Base-by-base conservation (phyloP, 2,888 invertebrate species). In the Nezara viridula region DNA sequence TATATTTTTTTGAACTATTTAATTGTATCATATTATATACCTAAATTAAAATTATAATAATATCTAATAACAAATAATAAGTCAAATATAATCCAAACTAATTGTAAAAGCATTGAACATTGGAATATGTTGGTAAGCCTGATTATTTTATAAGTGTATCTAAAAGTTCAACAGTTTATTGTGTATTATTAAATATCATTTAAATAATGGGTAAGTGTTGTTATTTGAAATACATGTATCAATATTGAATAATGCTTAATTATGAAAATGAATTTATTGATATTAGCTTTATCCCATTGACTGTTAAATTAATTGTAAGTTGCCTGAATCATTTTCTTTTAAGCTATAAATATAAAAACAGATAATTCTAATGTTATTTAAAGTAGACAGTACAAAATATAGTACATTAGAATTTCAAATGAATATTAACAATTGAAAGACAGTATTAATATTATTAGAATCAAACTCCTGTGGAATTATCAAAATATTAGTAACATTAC, bases 21-120 rank as follows among this genome's bases (percentile, higher is more conserved):
- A n/a, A n/a, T n/a, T n/a, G n/a, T n/a, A n/a, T n/a, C n/a, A n/a
- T n/a, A n/a, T n/a, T n/a, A n/a, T n/a, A n/a, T n/a, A n/a, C n/a
- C n/a, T n/a, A n/a, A n/a, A n/a, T n/a, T n/a, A 88, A 85, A 81
- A 24, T 14, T n/a, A 88, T 77, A 52, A 88, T 19, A 85, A 37
- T 81, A 88, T 81, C 55, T 81, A 85, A 89, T 55, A 50, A 44
- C 50, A 81, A 32, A 85, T 47, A 85, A 27, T 49, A 88, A 55
- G 9, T 73, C 89, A 77, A 21, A 77, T 32, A 88, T 44, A 49
- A 37, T 37, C 37, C 88, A 88, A 44, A 32, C 5, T n/a, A 55
- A 21, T 49, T n/a, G 27, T 49, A 40, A 88, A 37, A 60, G 4
- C 60, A 60, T 9, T 27, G 12, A 60, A 3, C 14, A 14, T 27